Percentiles rank a stretch among this genome's conserved stretches.
These are phyloP conservation scores for Cryptus armator DNA, from an alignment of 2,888 invertebrate species.

Conservation along the genomic window DNA sequence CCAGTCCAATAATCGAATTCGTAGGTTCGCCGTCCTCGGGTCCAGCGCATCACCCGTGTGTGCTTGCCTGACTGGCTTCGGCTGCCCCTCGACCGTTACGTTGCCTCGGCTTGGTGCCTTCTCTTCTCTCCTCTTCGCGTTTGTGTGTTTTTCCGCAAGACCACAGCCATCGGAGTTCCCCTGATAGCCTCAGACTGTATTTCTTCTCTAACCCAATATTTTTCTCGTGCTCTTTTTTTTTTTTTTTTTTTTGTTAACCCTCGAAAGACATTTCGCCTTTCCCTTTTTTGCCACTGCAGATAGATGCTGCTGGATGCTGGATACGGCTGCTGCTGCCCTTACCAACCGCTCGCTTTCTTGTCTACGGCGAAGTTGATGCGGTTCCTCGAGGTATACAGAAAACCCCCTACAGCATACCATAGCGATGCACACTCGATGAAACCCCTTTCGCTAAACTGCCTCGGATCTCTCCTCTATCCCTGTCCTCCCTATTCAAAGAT, in stretches of 20 bases:
- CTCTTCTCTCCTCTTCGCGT: constrained; percentile 4
- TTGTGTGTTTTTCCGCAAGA: constrained; percentile 66
- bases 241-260: constrained; percentile 38
- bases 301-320: too few relatives aligned
- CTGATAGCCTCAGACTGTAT: constrained; percentile 50
- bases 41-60: constrained; percentile 59
- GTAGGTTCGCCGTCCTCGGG: constrained; percentile 56
- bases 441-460: constrained; percentile 48
- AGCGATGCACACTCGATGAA: constrained; percentile 37
- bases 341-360: constrained; percentile 28
- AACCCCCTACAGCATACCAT: constrained; percentile 16
- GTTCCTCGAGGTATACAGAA: constrained; percentile 4
- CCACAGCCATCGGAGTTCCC: constrained; percentile 48
- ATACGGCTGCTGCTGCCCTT: background rate
- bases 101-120: too few relatives aligned
- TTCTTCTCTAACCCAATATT: constrained; percentile 65
- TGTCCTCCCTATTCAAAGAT: constrained; percentile 37
- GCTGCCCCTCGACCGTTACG: constrained; percentile 28
- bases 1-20: constrained; percentile 65
- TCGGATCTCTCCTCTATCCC: background rate
- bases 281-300: constrained; percentile 20
- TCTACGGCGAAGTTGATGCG: constrained; percentile 13
- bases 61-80: constrained; percentile 51
- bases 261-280: constrained; percentile 52
- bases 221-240: constrained; percentile 56